Percentiles rank a stretch among this genome's conserved stretches.
These are phyloP conservation scores for Oryzias woworae DNA, from an alignment of 2,113 vertebrate species.

Conservation along the genomic window DNA sequence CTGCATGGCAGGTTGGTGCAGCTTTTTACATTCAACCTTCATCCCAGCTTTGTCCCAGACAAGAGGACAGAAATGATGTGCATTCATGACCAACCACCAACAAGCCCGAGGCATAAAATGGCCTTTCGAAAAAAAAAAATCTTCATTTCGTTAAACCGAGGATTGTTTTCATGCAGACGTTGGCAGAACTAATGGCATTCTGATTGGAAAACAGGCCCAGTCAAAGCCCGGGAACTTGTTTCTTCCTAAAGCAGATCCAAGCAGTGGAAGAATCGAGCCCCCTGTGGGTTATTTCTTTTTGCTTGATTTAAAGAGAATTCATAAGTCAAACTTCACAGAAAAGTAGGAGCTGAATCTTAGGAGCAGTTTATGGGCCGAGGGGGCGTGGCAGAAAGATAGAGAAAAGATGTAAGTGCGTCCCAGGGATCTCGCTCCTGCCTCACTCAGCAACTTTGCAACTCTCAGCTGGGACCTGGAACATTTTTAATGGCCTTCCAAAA, in stretches of 20 bases:
- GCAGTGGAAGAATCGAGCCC: slow-evolving; percentile 29
- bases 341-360: slow-evolving; percentile 16
- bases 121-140: slow-evolving; percentile 45
- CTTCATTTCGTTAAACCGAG: slow-evolving; percentile 35
- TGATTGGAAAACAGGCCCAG: slow-evolving; percentile 40
- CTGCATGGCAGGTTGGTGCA: background rate
- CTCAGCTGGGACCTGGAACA: slow-evolving; percentile 27
- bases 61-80: slow-evolving; percentile 55
- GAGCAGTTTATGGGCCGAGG: slow-evolving; percentile 26
- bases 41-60: slow-evolving; percentile 26
- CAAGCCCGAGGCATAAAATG: slow-evolving; percentile 46
- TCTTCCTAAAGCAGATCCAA: slow-evolving; percentile 20
- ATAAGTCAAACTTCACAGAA: slow-evolving; percentile 28
- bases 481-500: slow-evolving; percentile 48
- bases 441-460: slow-evolving; percentile 54
- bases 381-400: slow-evolving; percentile 18
- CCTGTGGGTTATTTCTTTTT: slow-evolving; percentile 20
- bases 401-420: slow-evolving; percentile 31
- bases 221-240: slow-evolving; percentile 7
- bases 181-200: slow-evolving; percentile 40
- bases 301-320: slow-evolving; percentile 33
- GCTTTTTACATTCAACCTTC: slow-evolving; percentile 34
- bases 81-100: slow-evolving; percentile 49
- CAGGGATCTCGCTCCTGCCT: slow-evolving; percentile 42
- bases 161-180: slow-evolving; percentile 44